phyloP scores from a whole-genome alignment of 2,888 invertebrate species.

The Hypomecis punctinalis region DNA sequence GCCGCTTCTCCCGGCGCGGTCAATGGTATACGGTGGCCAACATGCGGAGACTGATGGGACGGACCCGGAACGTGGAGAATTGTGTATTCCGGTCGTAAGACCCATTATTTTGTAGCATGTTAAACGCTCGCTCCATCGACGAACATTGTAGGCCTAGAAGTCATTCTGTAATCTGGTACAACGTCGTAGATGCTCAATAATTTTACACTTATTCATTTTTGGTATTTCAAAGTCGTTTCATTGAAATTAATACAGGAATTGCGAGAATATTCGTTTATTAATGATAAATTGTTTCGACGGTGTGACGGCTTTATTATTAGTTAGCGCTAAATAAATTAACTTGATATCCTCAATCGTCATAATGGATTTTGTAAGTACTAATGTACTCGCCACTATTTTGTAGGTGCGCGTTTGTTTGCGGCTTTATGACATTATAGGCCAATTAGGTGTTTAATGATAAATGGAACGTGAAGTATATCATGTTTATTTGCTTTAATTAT shows the following conservation, averaged over 20 bases:
- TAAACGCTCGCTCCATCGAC: slow-evolving; percentile 10
- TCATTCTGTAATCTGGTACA: background rate
- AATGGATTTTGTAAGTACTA: background rate
- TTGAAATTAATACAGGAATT: slow-evolving; percentile 4
- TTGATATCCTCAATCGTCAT: slow-evolving; percentile 10
- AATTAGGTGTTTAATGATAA: slow-evolving; percentile 7
- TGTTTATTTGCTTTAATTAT: slow-evolving; percentile 14
- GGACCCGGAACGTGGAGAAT: slow-evolving; percentile 36
- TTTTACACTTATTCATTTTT: slow-evolving; percentile 2
- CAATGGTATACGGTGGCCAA: slow-evolving; percentile 43
- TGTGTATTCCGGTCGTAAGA: slow-evolving; percentile 30
- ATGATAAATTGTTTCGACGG: slow-evolving; percentile 12
- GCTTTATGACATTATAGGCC: slow-evolving; percentile 7
- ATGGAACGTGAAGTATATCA: background rate
- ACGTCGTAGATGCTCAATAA: background rate
- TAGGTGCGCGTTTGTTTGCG: background rate
- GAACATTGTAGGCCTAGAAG: slow-evolving; percentile 8
- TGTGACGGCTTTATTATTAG: slow-evolving; percentile 1
- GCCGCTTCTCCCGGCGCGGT: slow-evolving; percentile 24
- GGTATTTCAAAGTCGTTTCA: background rate
- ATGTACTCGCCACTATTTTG: background rate
- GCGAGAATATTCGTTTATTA: slow-evolving; percentile 12
- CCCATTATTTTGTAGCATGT: slow-evolving; percentile 24
- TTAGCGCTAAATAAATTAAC: slow-evolving; percentile 7
- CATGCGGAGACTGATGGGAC: slow-evolving; percentile 28